Base-by-base conservation (phyloP, 2,797 vertebrate genomes). In the Lycodopsis pacificus region DNA sequence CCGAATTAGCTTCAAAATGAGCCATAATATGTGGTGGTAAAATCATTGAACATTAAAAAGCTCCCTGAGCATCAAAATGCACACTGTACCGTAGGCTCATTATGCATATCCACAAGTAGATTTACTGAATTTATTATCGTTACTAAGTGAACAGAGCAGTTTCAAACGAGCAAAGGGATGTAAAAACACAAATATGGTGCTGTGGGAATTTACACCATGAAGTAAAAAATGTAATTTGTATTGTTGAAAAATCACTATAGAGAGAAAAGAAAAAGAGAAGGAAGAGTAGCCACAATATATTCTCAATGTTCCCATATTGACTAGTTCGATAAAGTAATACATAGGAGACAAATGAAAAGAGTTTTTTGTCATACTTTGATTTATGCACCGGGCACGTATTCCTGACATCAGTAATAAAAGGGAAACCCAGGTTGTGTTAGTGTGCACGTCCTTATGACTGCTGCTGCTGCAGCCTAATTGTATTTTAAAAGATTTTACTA, bases 401-500 rank as follows among this genome's bases (percentile, higher is more conserved):
- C 42, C 64, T 64, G 65, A 69, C 74, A 54, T 51, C 40, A 67
- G 10, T 34, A 76, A 77, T 63, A 1, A 57, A 68, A 7, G 42
- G 11, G 40, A 51, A 67, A 66, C 59, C 22, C 58, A 65, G 32
- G 49, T 44, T 73, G 51, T 51, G 68, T 56, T 56, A 14, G 57
- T 65, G 68, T 79, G 58, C 59, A 61, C 25, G 2, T 15, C 57
- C 30, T 2, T 13, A 54, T 9, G 73, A 64, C 71, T 25, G 58
- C 76, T 64, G 77, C 70, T 77, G 53, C 54, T 22, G 46, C n/a
- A 22, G 61, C 34, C 59, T 87, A 84, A 89, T 86, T 78, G 79
- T 65, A 2, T 84, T 91, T 88, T 63, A 73, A 86, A 86, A 82
- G 86, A 61, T 83, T 78, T 44, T 57, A 72, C 65, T 88, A 88